Evolutionary conservation across 1,140 invertebrate species (phyloP).

Genomic region (Platyscapa corneri): DNA sequence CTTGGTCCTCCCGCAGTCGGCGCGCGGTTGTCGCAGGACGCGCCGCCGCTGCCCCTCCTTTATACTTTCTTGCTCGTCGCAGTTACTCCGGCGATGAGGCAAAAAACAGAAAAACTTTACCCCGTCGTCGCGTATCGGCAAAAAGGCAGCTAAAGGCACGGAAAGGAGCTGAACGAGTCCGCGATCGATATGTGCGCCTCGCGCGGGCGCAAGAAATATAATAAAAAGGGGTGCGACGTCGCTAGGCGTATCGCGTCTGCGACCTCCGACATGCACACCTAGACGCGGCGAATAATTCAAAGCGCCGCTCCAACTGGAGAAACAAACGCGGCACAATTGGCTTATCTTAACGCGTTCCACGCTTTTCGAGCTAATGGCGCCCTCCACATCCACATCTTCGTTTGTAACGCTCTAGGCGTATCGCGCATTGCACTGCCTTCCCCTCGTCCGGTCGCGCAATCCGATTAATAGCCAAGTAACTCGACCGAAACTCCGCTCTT

Average conservation of each 20-base stretch:
- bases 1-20: neutral
- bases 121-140: neutral
- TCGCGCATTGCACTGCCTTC: neutral
- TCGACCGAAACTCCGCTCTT: neutral
- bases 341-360: conserved; percentile 9
- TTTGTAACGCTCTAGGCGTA: neutral
- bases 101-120: conserved; percentile 13
- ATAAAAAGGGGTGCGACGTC: neutral
- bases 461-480: neutral
- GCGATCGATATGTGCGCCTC: neutral
- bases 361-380: conserved; percentile 5
- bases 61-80: too few species aligned
- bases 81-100: neutral
- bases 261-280: neutral
- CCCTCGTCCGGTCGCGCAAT: neutral
- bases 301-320: too few species aligned
- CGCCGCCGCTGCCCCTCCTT: too few species aligned
- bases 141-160: neutral
- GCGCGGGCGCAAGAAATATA: neutral
- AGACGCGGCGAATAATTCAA: too few species aligned
- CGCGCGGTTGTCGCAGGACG: too few species aligned
- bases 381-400: too few species aligned
- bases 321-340: neutral
- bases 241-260: neutral
- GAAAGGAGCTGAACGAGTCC: neutral